Evolutionary conservation across 2,113 vertebrate species (phyloP), one percentile per base, ranked within the genome.

Genomic region (Elephantulus edwardii): DNA sequence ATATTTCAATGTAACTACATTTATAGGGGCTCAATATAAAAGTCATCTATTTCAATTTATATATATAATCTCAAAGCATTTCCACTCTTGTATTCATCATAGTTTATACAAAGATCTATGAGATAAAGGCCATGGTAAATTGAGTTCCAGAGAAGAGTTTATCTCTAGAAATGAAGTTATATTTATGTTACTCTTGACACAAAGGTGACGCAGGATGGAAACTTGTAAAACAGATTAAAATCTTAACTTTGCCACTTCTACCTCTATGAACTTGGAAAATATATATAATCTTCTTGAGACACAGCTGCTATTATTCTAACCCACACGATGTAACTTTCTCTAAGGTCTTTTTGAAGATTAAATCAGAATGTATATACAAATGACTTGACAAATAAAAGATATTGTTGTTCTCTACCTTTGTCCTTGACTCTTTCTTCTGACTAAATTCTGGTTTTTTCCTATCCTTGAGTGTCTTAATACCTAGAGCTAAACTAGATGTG

Each of bases 61-160:
- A 58, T 17, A 35, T 8, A 84, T n/a, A n/a, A 85, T 58, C 81
- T 52, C 28, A 76, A 72, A 42, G 64, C 40, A 58, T 28, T 54
- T 12, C 70, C 66, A 83, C 56, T 83, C 86, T 84, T 81, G n/a
- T 46, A 90, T 24, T 58, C 75, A 83, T 88, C 44, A 84, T 30
- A 56, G 38, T 14, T 38, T 81, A 40, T 6, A 44, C 3, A 48
- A 82, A 75, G 56, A 71, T 85, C 26, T 33, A 71, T 46, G 56
- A 88, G 56, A 75, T 78, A 76, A 48, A 54, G 58, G 2, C 5
- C 30, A 38, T 10, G 33, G 50, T 6, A 66, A 79, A 76, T 52
- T 71, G 40, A 58, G 74, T 66, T 86, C 38, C 56, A n/a, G 28
- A 85, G 46, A 76, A 64, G 78, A 78, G 19, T n/a, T 79, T 64